phyloP scores from a whole-genome alignment of 92 coral and sea anemone genomes.

The Epizoanthus illoricatus region DNA sequence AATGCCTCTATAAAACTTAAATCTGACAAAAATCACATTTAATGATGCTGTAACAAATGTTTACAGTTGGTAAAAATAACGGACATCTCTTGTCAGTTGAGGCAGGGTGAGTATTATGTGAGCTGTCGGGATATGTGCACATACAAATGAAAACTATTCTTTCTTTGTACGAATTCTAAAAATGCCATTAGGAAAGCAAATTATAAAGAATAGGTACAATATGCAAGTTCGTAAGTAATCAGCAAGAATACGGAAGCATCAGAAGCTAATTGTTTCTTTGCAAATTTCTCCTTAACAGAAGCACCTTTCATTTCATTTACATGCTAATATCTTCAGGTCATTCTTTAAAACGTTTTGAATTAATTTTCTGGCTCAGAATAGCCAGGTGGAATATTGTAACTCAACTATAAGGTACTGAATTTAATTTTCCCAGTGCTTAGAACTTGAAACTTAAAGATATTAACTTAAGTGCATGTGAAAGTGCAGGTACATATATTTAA shows the following conservation, averaged over 20 bases:
- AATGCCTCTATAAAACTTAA: neutral
- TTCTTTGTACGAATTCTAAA: neutral
- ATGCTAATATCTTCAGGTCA: neutral
- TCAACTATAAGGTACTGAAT: neutral
- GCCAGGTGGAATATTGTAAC: neutral
- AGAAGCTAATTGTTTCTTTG: neutral
- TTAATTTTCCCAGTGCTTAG: neutral
- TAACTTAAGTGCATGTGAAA: too few relatives aligned
- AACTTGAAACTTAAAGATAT: neutral
- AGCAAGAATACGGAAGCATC: neutral
- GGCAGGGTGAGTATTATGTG: neutral
- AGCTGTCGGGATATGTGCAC: neutral
- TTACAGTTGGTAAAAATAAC: neutral
- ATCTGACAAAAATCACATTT: conserved; percentile 7
- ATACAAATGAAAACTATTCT: neutral
- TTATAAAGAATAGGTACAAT: neutral
- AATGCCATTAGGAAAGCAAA: neutral
- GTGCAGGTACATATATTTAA: too few relatives aligned
- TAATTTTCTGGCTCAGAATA: neutral
- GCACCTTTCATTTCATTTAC: neutral
- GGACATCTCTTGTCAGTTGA: neutral
- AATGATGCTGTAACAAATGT: neutral
- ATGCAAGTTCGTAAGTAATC: too few relatives aligned
- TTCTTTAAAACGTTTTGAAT: neutral
- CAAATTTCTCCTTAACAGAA: neutral